A percentile compares a stretch with the other conserved stretches of the same genome.
These are phyloP conservation scores for Blera fallax DNA, from an alignment of 2,888 invertebrate genomes.

Conservation along the genomic window DNA sequence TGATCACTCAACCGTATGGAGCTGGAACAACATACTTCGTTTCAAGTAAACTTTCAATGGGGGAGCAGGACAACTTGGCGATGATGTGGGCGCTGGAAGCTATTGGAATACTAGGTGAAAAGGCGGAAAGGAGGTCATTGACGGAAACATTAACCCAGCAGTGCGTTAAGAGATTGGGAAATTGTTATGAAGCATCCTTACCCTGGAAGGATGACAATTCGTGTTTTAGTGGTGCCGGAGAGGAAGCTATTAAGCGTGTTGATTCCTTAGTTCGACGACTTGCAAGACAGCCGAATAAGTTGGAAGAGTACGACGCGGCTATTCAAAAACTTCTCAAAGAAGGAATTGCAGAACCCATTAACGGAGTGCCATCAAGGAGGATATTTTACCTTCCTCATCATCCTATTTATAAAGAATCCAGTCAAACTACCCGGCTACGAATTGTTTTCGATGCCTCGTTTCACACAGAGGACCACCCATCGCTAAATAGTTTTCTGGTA, in stretches of 20 bases:
- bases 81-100: slow-evolving; percentile 13
- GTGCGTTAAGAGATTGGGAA: too few relatives aligned
- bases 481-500: background rate
- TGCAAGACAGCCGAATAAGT: background rate
- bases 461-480: background rate
- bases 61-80: too few relatives aligned
- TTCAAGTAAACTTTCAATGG: too few relatives aligned
- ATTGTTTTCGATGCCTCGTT: slow-evolving; percentile 36
- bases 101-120: slow-evolving; percentile 16
- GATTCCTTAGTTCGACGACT: slow-evolving; percentile 13
- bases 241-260: background rate
- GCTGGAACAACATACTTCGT: too few relatives aligned
- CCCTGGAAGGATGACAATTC: too few relatives aligned
- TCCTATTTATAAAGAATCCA: slow-evolving; percentile 10
- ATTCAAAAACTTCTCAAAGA: slow-evolving; percentile 1
- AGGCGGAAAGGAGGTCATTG: background rate
- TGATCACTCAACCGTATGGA: too few relatives aligned
- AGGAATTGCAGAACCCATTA: slow-evolving; percentile 3
- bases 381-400: slow-evolving; percentile 22
- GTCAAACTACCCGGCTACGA: slow-evolving; percentile 2
- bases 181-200: too few relatives aligned
- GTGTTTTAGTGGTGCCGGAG: too few relatives aligned
- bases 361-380: background rate
- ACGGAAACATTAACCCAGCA: too few relatives aligned
- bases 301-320: slow-evolving; percentile 12